Evolutionary conservation across 2,797 vertebrate species (phyloP), one percentile per base, ranked within the genome.

Genomic region (Pipistrellus pipistrellus): DNA sequence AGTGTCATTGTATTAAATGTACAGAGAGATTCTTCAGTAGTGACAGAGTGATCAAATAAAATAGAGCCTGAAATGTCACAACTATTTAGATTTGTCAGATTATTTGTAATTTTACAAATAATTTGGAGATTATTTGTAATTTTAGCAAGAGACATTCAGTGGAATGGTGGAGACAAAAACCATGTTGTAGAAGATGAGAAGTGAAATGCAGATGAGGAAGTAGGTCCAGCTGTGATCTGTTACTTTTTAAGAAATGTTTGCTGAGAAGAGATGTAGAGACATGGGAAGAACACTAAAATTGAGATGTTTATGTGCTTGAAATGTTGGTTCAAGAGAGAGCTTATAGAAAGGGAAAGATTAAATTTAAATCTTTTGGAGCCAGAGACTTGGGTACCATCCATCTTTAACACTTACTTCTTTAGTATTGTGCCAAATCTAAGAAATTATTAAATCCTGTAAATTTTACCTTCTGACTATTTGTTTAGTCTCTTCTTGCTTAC

Each of bases 61-160:
- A 62, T 9, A 91, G 38, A 91, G 5, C 21, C 53, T 84, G 46
- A 81, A 72, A 78, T 94, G 55, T 95, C 53, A 57, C 30, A 53
- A 71, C 35, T 48, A n/a, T n/a, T n/a, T n/a, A 59, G 20, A 62
- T 86, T 73, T 90, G 38, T 91, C 73, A 66, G 13, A 78, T 83
- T 91, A 62, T 88, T 93, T 73, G 35, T 76, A 90, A 94, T 66
- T 95, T 73, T 38, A 85, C 48, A 48, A 48, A 48, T 48, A 48
- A 21, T 51, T 83, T 15, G 25, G 30, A 96, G 72, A 80, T 87
- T 91, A 64, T 89, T 93, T 78, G 27, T 76, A 92, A 94, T 53
- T 95, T 75, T 38, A 83, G 55, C 62, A 64, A 93, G 46, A 71
- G n/a, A 66, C 48, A 53, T 59, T 94, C 64, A 41, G 20, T 81